These are phyloP conservation scores for Aviceda subcristata DNA, from an alignment of 2,113 vertebrate genomes.

Conservation along the genomic window DNA sequence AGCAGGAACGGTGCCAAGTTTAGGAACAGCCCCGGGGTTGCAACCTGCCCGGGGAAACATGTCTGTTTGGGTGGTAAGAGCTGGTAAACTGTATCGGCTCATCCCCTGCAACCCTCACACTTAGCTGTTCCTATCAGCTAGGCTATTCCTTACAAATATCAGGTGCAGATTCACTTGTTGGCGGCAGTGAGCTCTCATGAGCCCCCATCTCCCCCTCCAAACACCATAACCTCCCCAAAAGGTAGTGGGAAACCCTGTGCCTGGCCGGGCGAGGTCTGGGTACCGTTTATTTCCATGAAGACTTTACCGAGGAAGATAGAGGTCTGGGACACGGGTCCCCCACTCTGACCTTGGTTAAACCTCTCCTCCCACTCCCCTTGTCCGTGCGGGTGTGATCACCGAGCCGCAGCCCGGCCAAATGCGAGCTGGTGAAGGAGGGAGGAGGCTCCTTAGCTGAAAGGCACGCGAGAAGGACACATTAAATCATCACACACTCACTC, in stretches of 20 bases:
- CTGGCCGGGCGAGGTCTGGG: rapidly evolving
- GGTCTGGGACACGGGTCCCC: background rate
- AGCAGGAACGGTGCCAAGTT: background rate
- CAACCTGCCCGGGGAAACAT: background rate
- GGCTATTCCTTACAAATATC: background rate
- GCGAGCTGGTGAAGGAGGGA: background rate
- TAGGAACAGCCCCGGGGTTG: background rate
- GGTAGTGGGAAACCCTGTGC: background rate
- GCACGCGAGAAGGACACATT: background rate
- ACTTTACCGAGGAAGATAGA: background rate
- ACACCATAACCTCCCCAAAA: background rate
- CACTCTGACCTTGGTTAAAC: background rate
- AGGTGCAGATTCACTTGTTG: background rate
- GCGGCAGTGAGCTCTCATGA: background rate
- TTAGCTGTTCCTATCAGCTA: background rate
- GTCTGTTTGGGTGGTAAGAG: background rate
- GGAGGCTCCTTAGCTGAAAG: constrained; percentile 19
- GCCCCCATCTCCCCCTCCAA: background rate
- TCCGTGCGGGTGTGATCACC: background rate
- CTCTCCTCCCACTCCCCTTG: background rate
- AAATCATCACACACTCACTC: constrained; percentile 31
- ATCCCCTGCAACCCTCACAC: background rate
- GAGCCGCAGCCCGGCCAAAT: background rate
- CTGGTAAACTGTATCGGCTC: background rate
- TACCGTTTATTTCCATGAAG: background rate